These are phyloP conservation scores for Clunio marinus DNA, from an alignment of 2,888 invertebrate genomes.

Conservation along the genomic window DNA sequence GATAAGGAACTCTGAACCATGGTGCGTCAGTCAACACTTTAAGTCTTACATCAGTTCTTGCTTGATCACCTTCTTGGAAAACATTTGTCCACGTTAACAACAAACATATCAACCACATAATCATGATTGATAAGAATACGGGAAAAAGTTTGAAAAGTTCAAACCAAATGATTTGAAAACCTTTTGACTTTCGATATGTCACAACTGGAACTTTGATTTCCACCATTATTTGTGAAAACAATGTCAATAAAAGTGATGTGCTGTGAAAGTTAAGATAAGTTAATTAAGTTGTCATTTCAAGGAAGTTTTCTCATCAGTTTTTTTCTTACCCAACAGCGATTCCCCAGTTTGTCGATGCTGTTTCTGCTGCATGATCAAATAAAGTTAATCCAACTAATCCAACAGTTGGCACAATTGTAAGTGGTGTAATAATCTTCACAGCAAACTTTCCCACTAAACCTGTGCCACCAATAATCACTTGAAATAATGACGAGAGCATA, in stretches of 20 bases:
- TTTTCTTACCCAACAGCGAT: conserved; percentile 67
- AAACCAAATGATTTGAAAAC: conserved; percentile 59
- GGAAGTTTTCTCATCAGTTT: background rate
- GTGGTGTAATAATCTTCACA: conserved; percentile 71
- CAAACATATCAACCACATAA: conserved; percentile 72
- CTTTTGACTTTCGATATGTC: conserved; percentile 56
- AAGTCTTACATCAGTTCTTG: conserved; percentile 68
- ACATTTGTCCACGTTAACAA: conserved; percentile 63
- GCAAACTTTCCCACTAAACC: conserved; percentile 68
- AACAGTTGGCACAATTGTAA: conserved; percentile 80
- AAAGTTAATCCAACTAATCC: conserved; percentile 77
- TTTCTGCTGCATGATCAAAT: conserved; percentile 73
- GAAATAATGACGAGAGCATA: conserved; percentile 53
- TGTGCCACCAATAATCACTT: conserved; percentile 64
- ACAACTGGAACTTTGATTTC: conserved; percentile 61
- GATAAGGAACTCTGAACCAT: conserved; percentile 78
- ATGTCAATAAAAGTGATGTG: conserved; percentile 68
- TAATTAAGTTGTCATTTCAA: no score
- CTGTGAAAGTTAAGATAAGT: conserved; percentile 53
- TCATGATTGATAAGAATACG: conserved; percentile 67
- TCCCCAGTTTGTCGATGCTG: conserved; percentile 82
- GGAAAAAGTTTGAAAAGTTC: conserved; percentile 76
- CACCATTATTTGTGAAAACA: conserved; percentile 75
- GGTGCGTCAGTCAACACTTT: conserved; percentile 67
- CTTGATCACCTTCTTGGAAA: conserved; percentile 64